Evolutionary conservation across 2,797 vertebrate genomes (phyloP).

Genomic region (Manis pentadactyla): DNA sequence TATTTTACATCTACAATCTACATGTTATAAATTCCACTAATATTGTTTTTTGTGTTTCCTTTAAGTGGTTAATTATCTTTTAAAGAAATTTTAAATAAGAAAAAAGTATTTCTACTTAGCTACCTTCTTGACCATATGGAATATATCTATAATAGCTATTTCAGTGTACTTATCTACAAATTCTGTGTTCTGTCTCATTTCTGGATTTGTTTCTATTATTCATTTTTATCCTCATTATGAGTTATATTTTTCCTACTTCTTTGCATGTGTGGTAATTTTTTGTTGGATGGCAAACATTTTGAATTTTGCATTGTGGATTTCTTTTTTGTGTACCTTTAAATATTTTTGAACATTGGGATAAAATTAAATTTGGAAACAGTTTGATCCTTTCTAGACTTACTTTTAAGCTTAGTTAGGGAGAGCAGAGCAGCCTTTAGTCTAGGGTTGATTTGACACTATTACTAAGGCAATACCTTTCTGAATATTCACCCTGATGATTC

Average conservation of each 20-base stretch:
- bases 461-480: not conserved
- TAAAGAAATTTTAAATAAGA: slow-evolving; percentile 3
- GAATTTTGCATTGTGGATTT: not conserved
- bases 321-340: not conserved
- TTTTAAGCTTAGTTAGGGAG: not conserved
- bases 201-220: not conserved
- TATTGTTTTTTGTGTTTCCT: not conserved
- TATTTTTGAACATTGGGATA: slow-evolving; percentile 4
- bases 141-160: not conserved
- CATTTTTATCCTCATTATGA: not conserved
- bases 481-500: not conserved
- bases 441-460: not conserved
- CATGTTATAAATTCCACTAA: not conserved
- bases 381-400: not conserved
- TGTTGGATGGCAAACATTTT: not conserved
- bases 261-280: slow-evolving; percentile 27
- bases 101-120: not conserved
- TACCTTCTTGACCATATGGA: not conserved
- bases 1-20: not conserved
- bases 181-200: not conserved
- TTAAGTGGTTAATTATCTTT: not conserved
- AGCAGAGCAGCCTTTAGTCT: not conserved
- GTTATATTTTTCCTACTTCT: not conserved
- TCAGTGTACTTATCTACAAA: not conserved
- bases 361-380: not conserved